phyloP scores from a whole-genome alignment of 2,888 invertebrate genomes.

The Cerastis leucographa region DNA sequence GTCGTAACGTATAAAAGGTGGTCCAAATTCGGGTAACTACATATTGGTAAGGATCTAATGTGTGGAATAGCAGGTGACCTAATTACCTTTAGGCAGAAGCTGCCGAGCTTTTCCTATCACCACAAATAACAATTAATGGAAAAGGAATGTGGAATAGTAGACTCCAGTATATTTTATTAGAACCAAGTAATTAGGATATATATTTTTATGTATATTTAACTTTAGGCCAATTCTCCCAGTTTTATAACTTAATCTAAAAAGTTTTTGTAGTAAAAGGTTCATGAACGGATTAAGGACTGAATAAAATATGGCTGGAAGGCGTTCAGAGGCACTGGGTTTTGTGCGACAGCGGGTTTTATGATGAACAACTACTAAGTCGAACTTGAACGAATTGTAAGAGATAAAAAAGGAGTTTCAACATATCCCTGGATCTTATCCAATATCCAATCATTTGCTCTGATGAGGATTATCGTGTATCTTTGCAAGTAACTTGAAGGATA shows the following conservation, averaged over 20 bases:
- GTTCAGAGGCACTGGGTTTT: constrained; percentile 30
- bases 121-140: not conserved
- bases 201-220: not conserved
- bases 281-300: constrained; percentile 15
- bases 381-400: constrained; percentile 28
- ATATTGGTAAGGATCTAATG: not conserved
- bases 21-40: not conserved
- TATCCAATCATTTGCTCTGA: not conserved
- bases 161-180: not conserved
- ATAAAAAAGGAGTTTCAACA: constrained; percentile 15
- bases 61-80: not conserved
- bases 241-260: constrained; percentile 46
- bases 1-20: not conserved
- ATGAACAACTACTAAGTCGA: constrained; percentile 9
- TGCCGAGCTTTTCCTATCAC: not conserved
- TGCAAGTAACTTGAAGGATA: not conserved
- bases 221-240: not conserved
- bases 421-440: not conserved
- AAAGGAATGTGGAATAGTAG: not conserved
- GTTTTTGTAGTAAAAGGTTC: constrained; percentile 23
- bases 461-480: not conserved
- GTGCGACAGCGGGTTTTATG: constrained; percentile 48
- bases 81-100: not conserved
- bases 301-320: constrained; percentile 29
- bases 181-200: not conserved